Base-by-base conservation (phyloP, 2,888 invertebrate species). In the Rhingia rostrata region DNA sequence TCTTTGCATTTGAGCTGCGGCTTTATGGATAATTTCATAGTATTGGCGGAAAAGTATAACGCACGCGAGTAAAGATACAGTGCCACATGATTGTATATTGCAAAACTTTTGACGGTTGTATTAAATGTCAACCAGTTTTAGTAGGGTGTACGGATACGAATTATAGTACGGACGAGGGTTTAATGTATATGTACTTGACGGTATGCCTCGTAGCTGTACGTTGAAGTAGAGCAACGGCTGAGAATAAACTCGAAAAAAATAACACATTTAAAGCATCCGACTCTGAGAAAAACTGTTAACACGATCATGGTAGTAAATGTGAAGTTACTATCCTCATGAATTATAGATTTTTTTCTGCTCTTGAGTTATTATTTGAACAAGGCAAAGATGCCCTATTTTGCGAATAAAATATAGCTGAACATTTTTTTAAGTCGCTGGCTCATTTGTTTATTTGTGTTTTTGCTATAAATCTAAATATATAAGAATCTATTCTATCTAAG, bases 41-140 rank as follows among this genome's bases (percentile, higher is more conserved):
- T 70, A 63, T 64, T 58, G 49, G 63, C 37, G 22, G 41, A 30
- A 53, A 69, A 22, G 39, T 32, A 33, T 22, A 22, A 22, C 22
- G 22, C 22, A 12, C 14, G 49, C 51, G n/a, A 67, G 61, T 67
- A 53, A 9, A 41, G 61, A 67, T 66, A 53, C 22, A 60, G n/a
- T 64, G 35, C 41, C 30, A 64, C 39, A 53, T 53, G 14, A 49
- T n/a, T n/a, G 60, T 54, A 41, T 32, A 41, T 61, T 82, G 60
- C 70, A 54, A 64, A 41, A 47, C 47, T 41, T 70, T 64, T 53
- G 39, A 64, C 39, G n/a, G 51, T n/a, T 66, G 70, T 66, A 70
- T 81, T 49, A 72, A 72, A 82, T 72, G 82, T 72, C 77, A 82
- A 82, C 77, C 60, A 77, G 82, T 66, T 82, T 77, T 43, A 72